These are phyloP conservation scores for Parazoanthus darwini DNA, from an alignment of 92 coral and sea anemone genomes.

Conservation along the genomic window DNA sequence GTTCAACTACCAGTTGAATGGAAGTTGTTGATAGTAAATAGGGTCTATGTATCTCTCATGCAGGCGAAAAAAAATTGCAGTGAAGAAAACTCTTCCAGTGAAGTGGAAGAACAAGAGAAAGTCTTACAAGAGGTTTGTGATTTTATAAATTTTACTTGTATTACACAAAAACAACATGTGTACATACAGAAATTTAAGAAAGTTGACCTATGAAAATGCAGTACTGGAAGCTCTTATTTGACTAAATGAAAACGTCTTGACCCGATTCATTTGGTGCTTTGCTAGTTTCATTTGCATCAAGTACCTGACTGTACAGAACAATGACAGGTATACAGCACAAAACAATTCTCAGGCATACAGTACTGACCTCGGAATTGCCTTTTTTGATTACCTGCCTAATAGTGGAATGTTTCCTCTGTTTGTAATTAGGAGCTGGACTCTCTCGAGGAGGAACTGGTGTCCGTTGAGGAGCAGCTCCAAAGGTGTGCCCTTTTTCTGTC, in stretches of 20 bases:
- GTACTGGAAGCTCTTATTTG: background rate
- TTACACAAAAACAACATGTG: no score
- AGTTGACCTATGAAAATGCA: background rate
- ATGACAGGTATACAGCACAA: no score
- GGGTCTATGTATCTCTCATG: background rate
- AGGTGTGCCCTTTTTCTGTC: background rate
- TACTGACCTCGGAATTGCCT: no score
- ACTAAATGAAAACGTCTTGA: no score
- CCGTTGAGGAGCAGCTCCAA: conserved; percentile 9
- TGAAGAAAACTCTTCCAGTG: background rate
- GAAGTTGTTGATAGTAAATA: no score
- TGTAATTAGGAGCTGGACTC: conserved; percentile 5
- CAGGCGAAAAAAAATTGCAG: background rate
- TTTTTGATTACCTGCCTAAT: background rate
- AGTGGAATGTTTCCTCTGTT: background rate
- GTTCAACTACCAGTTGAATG: no score
- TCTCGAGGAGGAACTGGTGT: conserved; percentile 4
- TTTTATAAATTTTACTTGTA: background rate
- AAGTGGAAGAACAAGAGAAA: background rate
- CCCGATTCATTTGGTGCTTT: no score
- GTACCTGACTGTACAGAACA: no score
- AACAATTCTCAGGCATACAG: no score
- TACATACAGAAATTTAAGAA: no score
- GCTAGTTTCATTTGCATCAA: no score
- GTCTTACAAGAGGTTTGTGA: background rate